phyloP scores from a whole-genome alignment of 1,140 invertebrate genomes.

The Trypoxylus dichotomus region DNA sequence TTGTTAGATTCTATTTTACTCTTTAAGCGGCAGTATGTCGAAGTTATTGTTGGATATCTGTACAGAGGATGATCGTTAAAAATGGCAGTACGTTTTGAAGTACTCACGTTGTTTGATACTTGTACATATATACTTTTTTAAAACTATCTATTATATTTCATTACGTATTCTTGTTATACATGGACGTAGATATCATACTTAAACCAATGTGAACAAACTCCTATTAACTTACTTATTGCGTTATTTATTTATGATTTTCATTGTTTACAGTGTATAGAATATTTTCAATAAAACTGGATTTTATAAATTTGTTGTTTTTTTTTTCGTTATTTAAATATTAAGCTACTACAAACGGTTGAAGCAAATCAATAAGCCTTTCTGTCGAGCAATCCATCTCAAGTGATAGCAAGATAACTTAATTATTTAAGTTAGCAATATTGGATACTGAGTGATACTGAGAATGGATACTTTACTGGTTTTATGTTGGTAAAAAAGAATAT shows the following conservation, averaged over 20 bases:
- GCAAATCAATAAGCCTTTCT: too few relatives aligned
- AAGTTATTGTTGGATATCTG: neutral
- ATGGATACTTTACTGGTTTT: too few relatives aligned
- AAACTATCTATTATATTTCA: neutral
- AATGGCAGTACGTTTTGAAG: neutral
- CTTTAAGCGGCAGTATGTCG: neutral
- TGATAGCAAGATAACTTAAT: too few relatives aligned
- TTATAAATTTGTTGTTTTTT: neutral
- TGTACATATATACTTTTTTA: constrained; percentile 10
- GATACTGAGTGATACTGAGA: too few relatives aligned
- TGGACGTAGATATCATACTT: neutral
- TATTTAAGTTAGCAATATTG: too few relatives aligned
- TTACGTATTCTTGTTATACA: neutral
- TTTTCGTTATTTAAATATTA: too few relatives aligned
- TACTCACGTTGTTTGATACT: neutral
- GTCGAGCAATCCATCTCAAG: too few relatives aligned
- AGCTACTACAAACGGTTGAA: too few relatives aligned
- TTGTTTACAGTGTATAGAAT: constrained; percentile 9
- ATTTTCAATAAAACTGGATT: constrained; percentile 13
- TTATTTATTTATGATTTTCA: constrained; percentile 18
- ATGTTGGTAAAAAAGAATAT: too few relatives aligned
- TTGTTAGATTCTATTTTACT: neutral
- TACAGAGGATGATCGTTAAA: neutral
- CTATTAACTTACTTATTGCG: neutral
- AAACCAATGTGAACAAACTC: neutral